These are phyloP conservation scores for Gryon sp. DNA, from an alignment of 1,140 invertebrate genomes.

Conservation along the genomic window DNA sequence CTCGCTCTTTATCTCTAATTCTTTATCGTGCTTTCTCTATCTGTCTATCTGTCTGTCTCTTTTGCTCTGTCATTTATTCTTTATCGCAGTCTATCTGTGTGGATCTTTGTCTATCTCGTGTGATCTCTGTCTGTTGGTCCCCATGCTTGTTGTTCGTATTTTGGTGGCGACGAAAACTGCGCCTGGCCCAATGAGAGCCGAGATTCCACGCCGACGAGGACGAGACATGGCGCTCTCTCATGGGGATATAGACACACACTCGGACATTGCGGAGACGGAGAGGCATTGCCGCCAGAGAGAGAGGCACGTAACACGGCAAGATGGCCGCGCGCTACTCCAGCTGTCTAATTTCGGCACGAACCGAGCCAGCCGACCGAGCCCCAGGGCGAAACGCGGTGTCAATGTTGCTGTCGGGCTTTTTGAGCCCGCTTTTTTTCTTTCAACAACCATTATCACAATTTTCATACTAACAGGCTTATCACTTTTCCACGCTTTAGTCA, in stretches of 20 bases:
- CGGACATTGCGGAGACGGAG: not conserved
- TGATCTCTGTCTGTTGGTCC: not conserved
- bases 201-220: constrained; percentile 37
- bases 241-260: not conserved
- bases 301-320: constrained; percentile 61
- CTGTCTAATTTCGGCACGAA: constrained; percentile 71
- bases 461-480: too few relatives aligned
- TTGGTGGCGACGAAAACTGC: constrained; percentile 42
- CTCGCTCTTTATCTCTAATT: not conserved
- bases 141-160: constrained; percentile 41
- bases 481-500: too few relatives aligned
- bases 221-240: constrained; percentile 16
- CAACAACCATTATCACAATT: too few relatives aligned
- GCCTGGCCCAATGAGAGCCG: constrained; percentile 30
- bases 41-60: not conserved
- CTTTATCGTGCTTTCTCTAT: not conserved
- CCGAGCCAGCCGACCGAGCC: constrained; percentile 5
- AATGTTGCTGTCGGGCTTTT: too few relatives aligned
- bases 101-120: not conserved
- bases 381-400: too few relatives aligned
- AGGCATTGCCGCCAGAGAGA: constrained; percentile 8
- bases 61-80: not conserved
- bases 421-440: too few relatives aligned
- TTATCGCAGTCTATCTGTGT: too few relatives aligned
- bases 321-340: constrained; percentile 73